These are phyloP conservation scores for Cacatua alba DNA, from an alignment of 2,113 vertebrate species.

Conservation along the genomic window DNA sequence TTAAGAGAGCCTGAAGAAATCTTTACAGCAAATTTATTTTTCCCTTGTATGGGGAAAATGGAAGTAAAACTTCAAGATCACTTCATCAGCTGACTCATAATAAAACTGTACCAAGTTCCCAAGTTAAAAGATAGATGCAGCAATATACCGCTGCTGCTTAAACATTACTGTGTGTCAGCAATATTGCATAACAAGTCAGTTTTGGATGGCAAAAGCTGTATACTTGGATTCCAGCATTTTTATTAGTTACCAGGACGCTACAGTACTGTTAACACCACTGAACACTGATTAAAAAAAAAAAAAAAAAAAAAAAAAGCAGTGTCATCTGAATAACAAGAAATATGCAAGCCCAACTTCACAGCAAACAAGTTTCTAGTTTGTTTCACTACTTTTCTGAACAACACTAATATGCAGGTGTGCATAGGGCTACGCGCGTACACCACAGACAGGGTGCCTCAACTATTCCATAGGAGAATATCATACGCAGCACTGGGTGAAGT, in stretches of 20 bases:
- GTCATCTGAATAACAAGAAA: not conserved
- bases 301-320: not conserved
- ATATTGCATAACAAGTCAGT: not conserved
- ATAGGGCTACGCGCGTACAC: accelerated
- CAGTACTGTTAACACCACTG: not conserved
- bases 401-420: accelerated
- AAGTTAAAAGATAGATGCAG: not conserved
- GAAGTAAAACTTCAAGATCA: not conserved
- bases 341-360: accelerated
- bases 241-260: not conserved
- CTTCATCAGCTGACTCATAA: not conserved
- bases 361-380: not conserved
- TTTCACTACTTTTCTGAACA: not conserved
- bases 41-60: not conserved
- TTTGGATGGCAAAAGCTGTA: not conserved
- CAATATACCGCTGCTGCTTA: not conserved
- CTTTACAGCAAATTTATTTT: not conserved
- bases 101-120: not conserved
- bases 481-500: not conserved
- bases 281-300: not conserved
- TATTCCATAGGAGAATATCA: not conserved
- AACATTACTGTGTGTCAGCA: not conserved
- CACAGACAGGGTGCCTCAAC: not conserved
- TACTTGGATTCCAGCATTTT: not conserved
- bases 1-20: not conserved